phyloP scores from a whole-genome alignment of 1,140 invertebrate genomes.

The Achroia grisella region DNA sequence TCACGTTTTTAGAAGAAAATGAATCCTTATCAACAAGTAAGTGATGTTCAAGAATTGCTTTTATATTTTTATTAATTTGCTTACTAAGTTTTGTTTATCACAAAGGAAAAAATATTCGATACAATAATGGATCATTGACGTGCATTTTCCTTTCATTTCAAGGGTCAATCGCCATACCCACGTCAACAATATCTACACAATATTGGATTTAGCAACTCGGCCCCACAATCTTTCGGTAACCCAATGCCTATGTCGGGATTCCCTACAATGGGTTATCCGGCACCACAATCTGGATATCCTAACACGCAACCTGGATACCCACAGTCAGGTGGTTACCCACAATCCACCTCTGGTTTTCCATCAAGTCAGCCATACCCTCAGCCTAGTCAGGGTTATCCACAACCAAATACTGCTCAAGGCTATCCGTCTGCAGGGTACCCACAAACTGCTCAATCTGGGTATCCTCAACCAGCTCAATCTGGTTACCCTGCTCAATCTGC shows the following conservation, averaged over 20 bases:
- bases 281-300: constrained; percentile 31
- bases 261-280: constrained; percentile 53
- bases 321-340: constrained; percentile 21
- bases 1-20: constrained; percentile 24
- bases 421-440: constrained; percentile 21
- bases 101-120: constrained; percentile 17
- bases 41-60: constrained; percentile 20
- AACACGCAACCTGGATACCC: constrained; percentile 7
- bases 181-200: constrained; percentile 65
- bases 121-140: constrained; percentile 9
- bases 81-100: constrained; percentile 15
- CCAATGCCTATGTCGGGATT: constrained; percentile 65
- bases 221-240: constrained; percentile 70
- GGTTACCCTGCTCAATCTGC: constrained; percentile 29
- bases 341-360: constrained; percentile 9
- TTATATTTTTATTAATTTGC: constrained; percentile 13
- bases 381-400: constrained; percentile 15
- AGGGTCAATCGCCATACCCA: constrained; percentile 58
- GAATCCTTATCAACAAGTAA: constrained; percentile 69
- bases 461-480: constrained; percentile 25
- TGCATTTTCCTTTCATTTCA: constrained; percentile 53
- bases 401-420: constrained; percentile 10
- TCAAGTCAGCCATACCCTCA: constrained; percentile 27
- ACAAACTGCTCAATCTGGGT: constrained; percentile 22
- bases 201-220: constrained; percentile 65